Evolutionary conservation across 1,140 invertebrate genomes (phyloP), one percentile per base, ranked within the genome.

Genomic region (Drosophila insularis): DNA sequence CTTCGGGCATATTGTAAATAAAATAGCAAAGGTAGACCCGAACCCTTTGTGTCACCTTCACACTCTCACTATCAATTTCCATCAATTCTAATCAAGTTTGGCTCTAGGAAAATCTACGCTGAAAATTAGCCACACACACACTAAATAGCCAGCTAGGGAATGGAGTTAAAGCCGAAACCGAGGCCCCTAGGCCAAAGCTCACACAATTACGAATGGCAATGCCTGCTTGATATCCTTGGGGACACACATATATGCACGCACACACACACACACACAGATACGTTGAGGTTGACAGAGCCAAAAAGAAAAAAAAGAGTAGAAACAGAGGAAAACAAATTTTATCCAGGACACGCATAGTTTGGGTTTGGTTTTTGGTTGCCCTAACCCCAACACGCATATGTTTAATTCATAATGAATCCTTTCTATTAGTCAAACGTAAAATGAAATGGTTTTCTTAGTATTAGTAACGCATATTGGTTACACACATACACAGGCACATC

Each of bases 351-450:
- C 78, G 81, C 82, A 70, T 76, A 54, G 63, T 67, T 31, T 37
- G 21, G 40, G 23, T 43, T 32, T 39, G 17, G 21, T 59, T 7
- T 69, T 72, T 13, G 35, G 35, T 37, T 37, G 11, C 11, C 11
- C 4, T 53, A 59, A 50, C 68, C 54, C 63, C 60, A 54, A 74
- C 70, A 65, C 75, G 55, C 62, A 78, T 67, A 89, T 89, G 76
- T 89, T 89, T 89, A 89, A 89, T 89, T 89, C 80, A 89, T 89
- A 89, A 89, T 89, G 84, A 89, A 89, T 89, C 84, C 84, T 89
- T 89, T 89, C 84, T 89, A 89, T 89, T 89, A 89, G 84, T 80
- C 80, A 89, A 87, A 87, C 76, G 79, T 87, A 87, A 87, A 87
- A 87, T 87, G 70, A 72, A 87, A 87, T 87, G 82, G 72, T 87